A percentile compares a stretch with the other conserved stretches of the same genome.
Conservation (phyloP, 1,140 invertebrate genomes). For the Diploscapter pachys region DNA sequence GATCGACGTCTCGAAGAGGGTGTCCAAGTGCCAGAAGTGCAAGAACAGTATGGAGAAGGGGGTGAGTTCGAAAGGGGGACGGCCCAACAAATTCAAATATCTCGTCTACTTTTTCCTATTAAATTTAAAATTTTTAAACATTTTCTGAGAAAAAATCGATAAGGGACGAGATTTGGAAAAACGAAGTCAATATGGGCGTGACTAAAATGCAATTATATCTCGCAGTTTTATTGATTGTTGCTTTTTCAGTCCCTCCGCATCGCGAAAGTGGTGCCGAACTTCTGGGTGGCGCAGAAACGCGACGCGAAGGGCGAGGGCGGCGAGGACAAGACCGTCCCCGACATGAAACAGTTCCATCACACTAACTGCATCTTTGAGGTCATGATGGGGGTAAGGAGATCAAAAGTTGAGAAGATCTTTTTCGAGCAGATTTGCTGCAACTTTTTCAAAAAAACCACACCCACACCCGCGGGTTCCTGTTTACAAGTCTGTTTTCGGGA, state of each 20-base stretch:
- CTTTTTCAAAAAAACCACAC: conserved; percentile 9
- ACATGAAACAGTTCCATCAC: conserved; percentile 35
- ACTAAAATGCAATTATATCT: neutral
- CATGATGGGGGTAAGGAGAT: too few species aligned
- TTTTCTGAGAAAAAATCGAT: neutral
- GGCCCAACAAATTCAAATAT: neutral
- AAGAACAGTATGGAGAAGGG: conserved; percentile 30
- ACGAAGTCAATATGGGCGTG: neutral
- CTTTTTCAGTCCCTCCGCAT: conserved; percentile 16
- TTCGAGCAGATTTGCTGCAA: conserved; percentile 5
- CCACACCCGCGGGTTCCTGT: too few species aligned
- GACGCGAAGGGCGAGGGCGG: conserved; percentile 7
- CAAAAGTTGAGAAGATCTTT: neutral
- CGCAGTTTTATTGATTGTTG: neutral
- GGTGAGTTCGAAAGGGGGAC: neutral
- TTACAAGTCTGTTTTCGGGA: too few species aligned
- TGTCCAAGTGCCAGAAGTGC: conserved; percentile 32
- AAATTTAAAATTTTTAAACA: neutral
- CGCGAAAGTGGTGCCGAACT: conserved; percentile 32
- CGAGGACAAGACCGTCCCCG: conserved; percentile 20
- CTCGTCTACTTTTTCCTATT: neutral
- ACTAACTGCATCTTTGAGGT: conserved; percentile 23
- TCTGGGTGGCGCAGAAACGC: conserved; percentile 24
- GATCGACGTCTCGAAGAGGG: conserved; percentile 27
- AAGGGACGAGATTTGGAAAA: neutral